Percentiles rank a stretch among this genome's conserved stretches.
phyloP scores from a whole-genome alignment of 1,140 invertebrate species.

The Cydia fagiglandana region DNA sequence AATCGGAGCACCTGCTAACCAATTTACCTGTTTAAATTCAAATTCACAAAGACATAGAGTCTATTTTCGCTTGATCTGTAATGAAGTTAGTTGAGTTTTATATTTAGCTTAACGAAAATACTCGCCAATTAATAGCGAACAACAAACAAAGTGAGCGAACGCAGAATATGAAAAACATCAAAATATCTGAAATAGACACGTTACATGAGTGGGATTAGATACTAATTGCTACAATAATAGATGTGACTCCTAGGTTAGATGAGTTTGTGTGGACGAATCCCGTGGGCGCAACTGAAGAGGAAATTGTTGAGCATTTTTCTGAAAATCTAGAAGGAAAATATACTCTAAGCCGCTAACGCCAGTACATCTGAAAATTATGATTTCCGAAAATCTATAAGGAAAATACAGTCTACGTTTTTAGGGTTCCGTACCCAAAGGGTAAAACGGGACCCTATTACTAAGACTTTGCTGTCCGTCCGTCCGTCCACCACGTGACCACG shows the following conservation, averaged over 20 bases:
- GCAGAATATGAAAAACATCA: slow-evolving; percentile 4
- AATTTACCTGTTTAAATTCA: background rate
- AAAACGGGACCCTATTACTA: too few relatives aligned
- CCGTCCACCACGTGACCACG: too few relatives aligned
- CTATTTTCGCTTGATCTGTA: background rate
- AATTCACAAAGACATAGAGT: background rate
- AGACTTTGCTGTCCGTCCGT: too few relatives aligned
- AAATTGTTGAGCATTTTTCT: background rate
- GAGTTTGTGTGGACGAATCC: background rate
- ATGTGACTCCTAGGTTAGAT: background rate
- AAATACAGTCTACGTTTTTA: too few relatives aligned
- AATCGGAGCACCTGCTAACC: slow-evolving; percentile 43
- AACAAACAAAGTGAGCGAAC: slow-evolving; percentile 10
- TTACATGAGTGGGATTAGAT: slow-evolving; percentile 23
- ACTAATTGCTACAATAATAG: slow-evolving; percentile 1
- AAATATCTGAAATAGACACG: background rate
- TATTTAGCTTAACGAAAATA: slow-evolving; percentile 53
- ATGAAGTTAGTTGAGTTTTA: slow-evolving; percentile 34
- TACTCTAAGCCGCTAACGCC: too few relatives aligned
- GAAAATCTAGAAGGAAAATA: background rate
- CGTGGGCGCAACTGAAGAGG: background rate
- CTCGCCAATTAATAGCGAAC: slow-evolving; percentile 51
- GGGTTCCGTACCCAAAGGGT: too few relatives aligned
- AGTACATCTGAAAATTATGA: too few relatives aligned
- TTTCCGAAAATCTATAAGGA: too few relatives aligned